Percentiles rank a stretch among this genome's conserved stretches.
Evolutionary conservation across 92 coral and sea anemone genomes (phyloP).

Genomic region (Meandrina meandrites): DNA sequence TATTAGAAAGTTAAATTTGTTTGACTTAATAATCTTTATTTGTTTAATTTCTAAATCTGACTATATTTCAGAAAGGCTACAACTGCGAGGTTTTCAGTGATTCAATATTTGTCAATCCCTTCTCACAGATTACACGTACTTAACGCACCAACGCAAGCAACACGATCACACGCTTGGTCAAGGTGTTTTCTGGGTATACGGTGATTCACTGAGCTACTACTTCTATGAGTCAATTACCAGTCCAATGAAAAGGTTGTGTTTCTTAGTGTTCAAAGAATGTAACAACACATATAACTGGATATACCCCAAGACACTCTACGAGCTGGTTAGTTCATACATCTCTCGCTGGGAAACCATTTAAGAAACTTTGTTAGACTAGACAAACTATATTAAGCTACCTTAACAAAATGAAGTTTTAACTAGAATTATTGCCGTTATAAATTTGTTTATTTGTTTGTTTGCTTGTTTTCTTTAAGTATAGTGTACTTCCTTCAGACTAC

Average conservation of each 20-base stretch:
- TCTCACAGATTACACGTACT: conserved; percentile 5
- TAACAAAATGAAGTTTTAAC: too few species aligned
- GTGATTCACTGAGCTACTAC: conserved; percentile 86
- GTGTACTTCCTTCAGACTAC: too few species aligned
- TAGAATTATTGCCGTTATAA: too few species aligned
- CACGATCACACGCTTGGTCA: conserved; percentile 51
- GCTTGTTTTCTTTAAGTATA: too few species aligned
- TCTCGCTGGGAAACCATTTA: background rate
- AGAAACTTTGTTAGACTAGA: background rate
- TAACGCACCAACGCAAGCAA: conserved; percentile 26
- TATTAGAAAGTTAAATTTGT: too few species aligned
- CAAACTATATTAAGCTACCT: too few species aligned
- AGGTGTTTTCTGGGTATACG: conserved; percentile 87
- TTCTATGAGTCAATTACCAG: conserved; percentile 68
- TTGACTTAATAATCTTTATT: too few species aligned
- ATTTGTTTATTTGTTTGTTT: too few species aligned
- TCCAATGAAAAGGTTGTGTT: conserved; percentile 53
- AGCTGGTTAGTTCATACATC: conserved; percentile 57
- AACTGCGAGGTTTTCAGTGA: too few species aligned
- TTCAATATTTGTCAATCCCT: background rate
- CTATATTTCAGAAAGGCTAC: too few species aligned
- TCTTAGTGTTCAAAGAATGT: conserved; percentile 60
- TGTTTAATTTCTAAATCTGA: too few species aligned
- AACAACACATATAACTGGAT: conserved; percentile 88
- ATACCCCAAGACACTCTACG: conserved; percentile 86